Base-by-base conservation (phyloP, 2,888 invertebrate genomes). In the Scaptomyza reducta region DNA sequence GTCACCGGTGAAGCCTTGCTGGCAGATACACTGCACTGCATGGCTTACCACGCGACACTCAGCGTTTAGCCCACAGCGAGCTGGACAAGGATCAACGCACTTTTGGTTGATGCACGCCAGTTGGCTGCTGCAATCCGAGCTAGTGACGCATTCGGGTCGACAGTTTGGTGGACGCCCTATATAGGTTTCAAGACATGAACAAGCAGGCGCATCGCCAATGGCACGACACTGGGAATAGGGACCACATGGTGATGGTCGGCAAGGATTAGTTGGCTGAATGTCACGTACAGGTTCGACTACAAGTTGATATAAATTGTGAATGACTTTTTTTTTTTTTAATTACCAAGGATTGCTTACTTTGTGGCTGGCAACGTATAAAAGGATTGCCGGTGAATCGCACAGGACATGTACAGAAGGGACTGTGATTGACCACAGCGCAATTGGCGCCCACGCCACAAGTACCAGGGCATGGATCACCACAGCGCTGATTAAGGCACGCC, bases 171-270 rank as follows among this genome's bases (percentile, higher is more conserved):
- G 96, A 27, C 94, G 92, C 29, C 96, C 96, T 44, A 93, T 92
- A 82, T 94, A 95, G 70, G 94, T 94, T 53, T 93, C 92, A 29
- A 94, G 92, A 84, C 97, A 97, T 11, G 96, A 95, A 89, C 97
- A 97, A 1, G 95, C 94, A 0, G 96, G 95, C 35, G 94, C 92
- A 41, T 94, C 94, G 47, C 94, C 94, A 11, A 93, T 91, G 70
- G 94, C 93, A 88, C 94, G 94, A 84, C 96, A 96, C 86, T 95
- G 93, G 1, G 96, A 93, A 89, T 95, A 95, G 0, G 95, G 94
- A n/a, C 96, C 97, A 90, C 97, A 97, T 1, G 96, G 96, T 38
- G 95, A 95, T 54, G 96, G 96, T 57, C 93, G 92, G 86, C 96
- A 96, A n/a, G 96, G 95, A 84, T 96, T 94, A 31, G 93, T 90